phyloP scores from a whole-genome alignment of 2,797 vertebrate genomes.

The Leuciscus waleckii region DNA sequence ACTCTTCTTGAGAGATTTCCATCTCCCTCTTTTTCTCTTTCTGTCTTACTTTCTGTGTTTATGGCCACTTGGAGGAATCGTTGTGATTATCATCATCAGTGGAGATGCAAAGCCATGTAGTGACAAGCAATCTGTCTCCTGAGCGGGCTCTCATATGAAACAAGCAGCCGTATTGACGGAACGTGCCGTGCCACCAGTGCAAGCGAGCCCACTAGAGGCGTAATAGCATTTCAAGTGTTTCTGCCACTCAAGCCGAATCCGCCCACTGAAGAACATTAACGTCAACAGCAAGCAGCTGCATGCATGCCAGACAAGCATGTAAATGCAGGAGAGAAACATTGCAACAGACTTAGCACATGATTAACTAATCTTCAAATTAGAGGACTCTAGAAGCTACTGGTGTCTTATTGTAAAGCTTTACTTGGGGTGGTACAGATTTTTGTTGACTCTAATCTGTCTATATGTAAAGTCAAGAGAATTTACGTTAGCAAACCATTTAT shows the following conservation, averaged over 20 bases:
- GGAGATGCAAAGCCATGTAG: slow-evolving; percentile 76
- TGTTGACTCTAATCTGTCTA: slow-evolving; percentile 7
- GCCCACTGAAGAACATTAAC: slow-evolving; percentile 65
- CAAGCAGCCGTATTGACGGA: slow-evolving; percentile 70
- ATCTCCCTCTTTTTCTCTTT: slow-evolving; percentile 50
- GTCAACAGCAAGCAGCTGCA: slow-evolving; percentile 63
- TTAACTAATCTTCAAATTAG: slow-evolving; percentile 33
- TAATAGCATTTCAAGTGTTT: slow-evolving; percentile 82
- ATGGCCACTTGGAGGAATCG: slow-evolving; percentile 76
- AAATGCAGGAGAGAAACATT: slow-evolving; percentile 34
- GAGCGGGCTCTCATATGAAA: slow-evolving; percentile 69
- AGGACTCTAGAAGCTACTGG: not conserved
- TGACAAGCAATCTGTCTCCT: slow-evolving; percentile 76
- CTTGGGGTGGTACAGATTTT: not conserved
- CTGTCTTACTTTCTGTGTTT: slow-evolving; percentile 63
- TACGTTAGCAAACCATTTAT: not conserved
- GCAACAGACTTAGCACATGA: slow-evolving; percentile 14
- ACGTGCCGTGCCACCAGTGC: slow-evolving; percentile 62
- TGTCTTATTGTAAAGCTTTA: slow-evolving; percentile 7
- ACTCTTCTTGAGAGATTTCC: slow-evolving; percentile 64
- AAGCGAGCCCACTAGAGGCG: slow-evolving; percentile 73
- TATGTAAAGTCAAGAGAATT: slow-evolving; percentile 12
- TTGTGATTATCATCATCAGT: slow-evolving; percentile 81
- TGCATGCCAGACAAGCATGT: slow-evolving; percentile 43
- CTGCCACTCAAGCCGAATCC: slow-evolving; percentile 70